Evolutionary conservation across 2,113 vertebrate species (phyloP).

Genomic region (Phyllostomus hastatus): DNA sequence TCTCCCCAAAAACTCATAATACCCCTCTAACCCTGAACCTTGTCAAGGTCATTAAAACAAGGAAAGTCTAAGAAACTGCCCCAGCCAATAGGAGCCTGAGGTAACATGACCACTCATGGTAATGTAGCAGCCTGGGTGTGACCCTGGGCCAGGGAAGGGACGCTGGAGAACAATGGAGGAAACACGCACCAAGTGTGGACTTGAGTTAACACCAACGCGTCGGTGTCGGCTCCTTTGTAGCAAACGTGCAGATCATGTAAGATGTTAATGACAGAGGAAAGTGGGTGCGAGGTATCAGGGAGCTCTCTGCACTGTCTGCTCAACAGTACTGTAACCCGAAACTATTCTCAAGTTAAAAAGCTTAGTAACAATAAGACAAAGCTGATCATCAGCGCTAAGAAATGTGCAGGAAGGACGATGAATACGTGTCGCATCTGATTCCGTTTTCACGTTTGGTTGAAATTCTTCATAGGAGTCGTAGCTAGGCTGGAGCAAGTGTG

Average conservation of each 20-base stretch:
- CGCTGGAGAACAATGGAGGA: background rate
- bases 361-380: background rate
- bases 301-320: no score
- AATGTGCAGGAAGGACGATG: background rate
- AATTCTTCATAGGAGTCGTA: background rate
- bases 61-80: no score
- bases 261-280: background rate
- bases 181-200: background rate
- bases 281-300: rapidly evolving
- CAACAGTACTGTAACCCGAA: background rate
- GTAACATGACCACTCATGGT: no score
- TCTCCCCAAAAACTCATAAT: background rate
- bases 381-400: background rate
- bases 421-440: background rate
- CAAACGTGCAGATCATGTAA: background rate
- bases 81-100: no score
- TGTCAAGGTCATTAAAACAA: background rate
- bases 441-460: background rate
- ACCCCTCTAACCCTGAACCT: background rate
- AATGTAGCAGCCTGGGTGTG: background rate
- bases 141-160: background rate
- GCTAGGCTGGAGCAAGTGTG: background rate
- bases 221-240: background rate
- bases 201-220: no score
- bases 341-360: background rate